A percentile compares a stretch with the other conserved stretches of the same genome.
These are phyloP conservation scores for Drosophila kambysellisi DNA, from an alignment of 2,888 invertebrate species.

Conservation along the genomic window DNA sequence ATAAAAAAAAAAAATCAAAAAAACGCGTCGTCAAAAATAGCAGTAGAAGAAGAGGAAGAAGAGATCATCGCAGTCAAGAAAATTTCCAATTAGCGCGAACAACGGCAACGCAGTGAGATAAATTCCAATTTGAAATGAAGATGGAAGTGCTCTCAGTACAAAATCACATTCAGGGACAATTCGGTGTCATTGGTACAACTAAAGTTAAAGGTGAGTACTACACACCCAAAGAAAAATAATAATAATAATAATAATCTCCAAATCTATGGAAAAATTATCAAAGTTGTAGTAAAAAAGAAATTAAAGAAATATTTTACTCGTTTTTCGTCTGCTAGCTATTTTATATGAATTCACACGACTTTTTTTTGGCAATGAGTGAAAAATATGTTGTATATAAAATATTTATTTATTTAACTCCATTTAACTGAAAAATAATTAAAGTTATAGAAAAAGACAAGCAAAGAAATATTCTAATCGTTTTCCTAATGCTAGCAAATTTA, in stretches of 20 bases:
- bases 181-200: conserved; percentile 86
- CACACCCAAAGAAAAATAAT: background rate
- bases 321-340: background rate
- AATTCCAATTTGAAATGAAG: conserved; percentile 84
- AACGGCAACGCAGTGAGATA: conserved; percentile 38
- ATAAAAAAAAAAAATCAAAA: background rate
- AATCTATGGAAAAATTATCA: too few species aligned
- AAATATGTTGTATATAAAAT: background rate
- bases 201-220: conserved; percentile 89
- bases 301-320: background rate
- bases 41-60: background rate
- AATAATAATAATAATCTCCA: too few species aligned
- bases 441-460: background rate
- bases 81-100: conserved; percentile 30
- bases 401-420: background rate
- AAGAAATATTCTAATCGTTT: background rate
- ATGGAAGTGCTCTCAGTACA: conserved; percentile 93
- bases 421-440: background rate
- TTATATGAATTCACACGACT: background rate
- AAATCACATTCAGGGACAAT: conserved; percentile 91
- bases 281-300: background rate
- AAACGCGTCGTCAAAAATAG: conserved; percentile 45
- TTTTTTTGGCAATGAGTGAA: background rate
- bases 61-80: background rate
- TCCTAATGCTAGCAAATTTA: background rate